Evolutionary conservation across 2,113 vertebrate species (phyloP).

Genomic region (Trogon melanurus): DNA sequence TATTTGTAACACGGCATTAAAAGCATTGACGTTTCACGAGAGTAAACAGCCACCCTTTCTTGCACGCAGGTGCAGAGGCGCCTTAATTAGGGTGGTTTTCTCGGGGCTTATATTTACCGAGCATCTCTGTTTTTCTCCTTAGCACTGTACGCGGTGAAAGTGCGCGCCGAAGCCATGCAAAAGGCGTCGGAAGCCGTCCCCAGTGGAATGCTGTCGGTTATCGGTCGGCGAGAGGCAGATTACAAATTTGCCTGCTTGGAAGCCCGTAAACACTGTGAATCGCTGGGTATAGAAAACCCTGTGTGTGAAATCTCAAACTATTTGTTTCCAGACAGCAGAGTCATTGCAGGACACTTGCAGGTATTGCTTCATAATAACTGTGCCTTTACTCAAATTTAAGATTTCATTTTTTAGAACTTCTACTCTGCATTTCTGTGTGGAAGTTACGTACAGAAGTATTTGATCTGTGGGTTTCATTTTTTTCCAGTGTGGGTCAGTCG

Average conservation of each 20-base stretch:
- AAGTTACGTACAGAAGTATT: neutral
- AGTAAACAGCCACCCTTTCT: neutral
- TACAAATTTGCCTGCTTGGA: conserved; percentile 85
- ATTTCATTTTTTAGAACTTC: neutral
- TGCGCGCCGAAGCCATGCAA: conserved; percentile 95
- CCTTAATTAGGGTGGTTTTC: rapidly evolving
- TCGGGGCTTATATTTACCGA: rapidly evolving
- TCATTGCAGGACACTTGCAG: conserved; percentile 91
- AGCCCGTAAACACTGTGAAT: conserved; percentile 86
- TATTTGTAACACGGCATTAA: neutral
- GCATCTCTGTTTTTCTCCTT: neutral
- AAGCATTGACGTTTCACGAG: neutral
- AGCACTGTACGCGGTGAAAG: conserved; percentile 91
- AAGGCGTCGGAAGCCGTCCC: conserved; percentile 82
- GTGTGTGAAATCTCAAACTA: conserved; percentile 91
- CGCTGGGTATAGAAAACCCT: conserved; percentile 81
- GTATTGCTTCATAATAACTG: conserved; percentile 56
- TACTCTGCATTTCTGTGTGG: rapidly evolving
- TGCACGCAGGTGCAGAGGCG: neutral
- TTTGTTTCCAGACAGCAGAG: conserved; percentile 91
- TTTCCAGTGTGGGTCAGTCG: neutral
- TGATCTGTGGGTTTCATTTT: neutral
- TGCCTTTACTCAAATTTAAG: neutral
- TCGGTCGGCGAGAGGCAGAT: conserved; percentile 79
- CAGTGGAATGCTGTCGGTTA: conserved; percentile 92